Conservation (phyloP, 2,888 invertebrate genomes). For the Brachyopa scutellaris region DNA sequence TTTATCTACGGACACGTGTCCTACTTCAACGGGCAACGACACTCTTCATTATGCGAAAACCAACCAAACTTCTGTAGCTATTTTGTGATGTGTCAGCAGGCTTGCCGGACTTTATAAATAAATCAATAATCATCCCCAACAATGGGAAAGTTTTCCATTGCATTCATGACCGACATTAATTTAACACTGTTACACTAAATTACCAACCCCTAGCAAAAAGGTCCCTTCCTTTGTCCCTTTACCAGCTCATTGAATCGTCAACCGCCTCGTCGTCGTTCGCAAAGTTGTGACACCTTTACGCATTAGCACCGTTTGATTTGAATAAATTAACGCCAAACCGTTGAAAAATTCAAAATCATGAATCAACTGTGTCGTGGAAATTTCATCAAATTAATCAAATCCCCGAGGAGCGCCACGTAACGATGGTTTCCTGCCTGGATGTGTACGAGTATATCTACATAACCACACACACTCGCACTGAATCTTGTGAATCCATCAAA, state of each 20-base stretch:
- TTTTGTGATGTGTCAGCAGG: too few relatives aligned
- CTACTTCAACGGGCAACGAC: too few relatives aligned
- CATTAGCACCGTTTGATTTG: conserved; percentile 61
- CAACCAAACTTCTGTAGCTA: too few relatives aligned
- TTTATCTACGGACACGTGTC: too few relatives aligned
- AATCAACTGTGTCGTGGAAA: conserved; percentile 49
- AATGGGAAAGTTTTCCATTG: background rate
- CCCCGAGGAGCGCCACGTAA: conserved; percentile 1
- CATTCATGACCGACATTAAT: background rate
- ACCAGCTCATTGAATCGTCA: background rate
- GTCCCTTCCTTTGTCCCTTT: background rate
- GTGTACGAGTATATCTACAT: too few relatives aligned
- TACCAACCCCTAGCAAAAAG: conserved; percentile 9
- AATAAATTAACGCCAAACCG: conserved; percentile 46
- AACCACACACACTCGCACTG: background rate
- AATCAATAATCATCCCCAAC: background rate
- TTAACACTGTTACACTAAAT: background rate
- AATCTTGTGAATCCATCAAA: conserved; percentile 51
- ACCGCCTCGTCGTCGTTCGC: background rate
- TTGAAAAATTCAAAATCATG: conserved; percentile 59
- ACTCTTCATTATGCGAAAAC: too few relatives aligned
- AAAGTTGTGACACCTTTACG: conserved; percentile 34
- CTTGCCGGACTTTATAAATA: background rate
- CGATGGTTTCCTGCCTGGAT: background rate
- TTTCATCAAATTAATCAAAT: conserved; percentile 65